Evolutionary conservation across 2,888 invertebrate species (phyloP).

Genomic region (Brenthis ino): DNA sequence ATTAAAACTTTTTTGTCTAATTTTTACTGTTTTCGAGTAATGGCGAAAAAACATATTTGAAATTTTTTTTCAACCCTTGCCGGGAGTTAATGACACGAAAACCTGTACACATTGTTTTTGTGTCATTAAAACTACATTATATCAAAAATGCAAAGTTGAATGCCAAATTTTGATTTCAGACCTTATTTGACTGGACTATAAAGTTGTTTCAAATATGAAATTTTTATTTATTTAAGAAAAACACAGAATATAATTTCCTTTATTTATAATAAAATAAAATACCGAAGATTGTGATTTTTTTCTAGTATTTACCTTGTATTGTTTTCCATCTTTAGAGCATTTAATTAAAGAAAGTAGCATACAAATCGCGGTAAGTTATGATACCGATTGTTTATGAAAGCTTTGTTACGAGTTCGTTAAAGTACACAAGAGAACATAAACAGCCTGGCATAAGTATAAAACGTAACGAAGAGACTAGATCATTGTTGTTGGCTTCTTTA

Average conservation of each 20-base stretch:
- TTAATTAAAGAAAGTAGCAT: conserved; percentile 48
- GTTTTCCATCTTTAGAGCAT: conserved; percentile 35
- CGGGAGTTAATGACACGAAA: too few relatives aligned
- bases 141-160: too few relatives aligned
- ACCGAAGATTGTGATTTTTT: conserved; percentile 1
- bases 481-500: conserved; percentile 36
- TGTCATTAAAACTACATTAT: too few relatives aligned
- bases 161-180: too few relatives aligned
- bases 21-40: too few relatives aligned
- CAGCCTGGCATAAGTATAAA: conserved; percentile 40
- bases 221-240: background rate
- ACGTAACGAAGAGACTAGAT: conserved; percentile 37
- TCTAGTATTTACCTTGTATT: conserved; percentile 13
- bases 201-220: background rate
- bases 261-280: too few relatives aligned
- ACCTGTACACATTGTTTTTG: too few relatives aligned
- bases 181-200: too few relatives aligned
- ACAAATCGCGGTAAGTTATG: conserved; percentile 45
- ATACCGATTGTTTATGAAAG: conserved; percentile 48
- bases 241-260: background rate
- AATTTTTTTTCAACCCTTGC: too few relatives aligned
- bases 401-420: conserved; percentile 52
- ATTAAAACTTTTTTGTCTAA: too few relatives aligned
- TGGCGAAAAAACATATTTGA: too few relatives aligned
- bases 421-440: conserved; percentile 49